These are phyloP conservation scores for Esox niger DNA, from an alignment of 2,113 vertebrate species.

Conservation along the genomic window DNA sequence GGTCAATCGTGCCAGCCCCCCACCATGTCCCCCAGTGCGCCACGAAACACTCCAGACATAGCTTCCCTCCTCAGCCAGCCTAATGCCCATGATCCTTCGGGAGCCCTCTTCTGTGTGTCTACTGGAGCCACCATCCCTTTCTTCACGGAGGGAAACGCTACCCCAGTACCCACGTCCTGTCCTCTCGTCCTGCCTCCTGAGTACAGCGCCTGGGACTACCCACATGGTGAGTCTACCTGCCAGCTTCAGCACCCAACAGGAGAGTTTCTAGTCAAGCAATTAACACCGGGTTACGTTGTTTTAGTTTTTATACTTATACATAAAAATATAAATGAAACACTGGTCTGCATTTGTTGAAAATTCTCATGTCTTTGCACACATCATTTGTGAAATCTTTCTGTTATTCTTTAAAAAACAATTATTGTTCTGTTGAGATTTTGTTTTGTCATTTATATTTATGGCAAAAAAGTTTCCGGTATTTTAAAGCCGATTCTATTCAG, in stretches of 20 bases:
- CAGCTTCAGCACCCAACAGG: not conserved
- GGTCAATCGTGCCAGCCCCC: slow-evolving; percentile 65
- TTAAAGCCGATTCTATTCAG: too few relatives aligned
- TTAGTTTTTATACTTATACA: too few relatives aligned
- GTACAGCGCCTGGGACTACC: slow-evolving; percentile 92
- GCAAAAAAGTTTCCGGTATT: too few relatives aligned
- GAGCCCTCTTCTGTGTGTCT: slow-evolving; percentile 87
- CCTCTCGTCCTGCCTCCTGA: slow-evolving; percentile 88
- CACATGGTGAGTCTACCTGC: slow-evolving; percentile 73
- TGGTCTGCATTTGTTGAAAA: too few relatives aligned
- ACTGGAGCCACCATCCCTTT: slow-evolving; percentile 92
- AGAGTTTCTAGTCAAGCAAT: too few relatives aligned
- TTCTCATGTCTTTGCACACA: too few relatives aligned
- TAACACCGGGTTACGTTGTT: too few relatives aligned
- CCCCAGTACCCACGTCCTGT: slow-evolving; percentile 81
- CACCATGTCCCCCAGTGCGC: slow-evolving; percentile 68
- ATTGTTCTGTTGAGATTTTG: too few relatives aligned
- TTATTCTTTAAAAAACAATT: too few relatives aligned
- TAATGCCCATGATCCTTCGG: slow-evolving; percentile 60
- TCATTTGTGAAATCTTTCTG: too few relatives aligned
- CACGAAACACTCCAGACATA: slow-evolving; percentile 72
- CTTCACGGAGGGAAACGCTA: slow-evolving; percentile 82
- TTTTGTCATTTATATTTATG: too few relatives aligned
- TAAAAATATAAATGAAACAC: too few relatives aligned
- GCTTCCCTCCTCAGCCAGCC: slow-evolving; percentile 64